These are phyloP conservation scores for Psittacara wagleri DNA, from an alignment of 2,113 vertebrate species.

Conservation along the genomic window DNA sequence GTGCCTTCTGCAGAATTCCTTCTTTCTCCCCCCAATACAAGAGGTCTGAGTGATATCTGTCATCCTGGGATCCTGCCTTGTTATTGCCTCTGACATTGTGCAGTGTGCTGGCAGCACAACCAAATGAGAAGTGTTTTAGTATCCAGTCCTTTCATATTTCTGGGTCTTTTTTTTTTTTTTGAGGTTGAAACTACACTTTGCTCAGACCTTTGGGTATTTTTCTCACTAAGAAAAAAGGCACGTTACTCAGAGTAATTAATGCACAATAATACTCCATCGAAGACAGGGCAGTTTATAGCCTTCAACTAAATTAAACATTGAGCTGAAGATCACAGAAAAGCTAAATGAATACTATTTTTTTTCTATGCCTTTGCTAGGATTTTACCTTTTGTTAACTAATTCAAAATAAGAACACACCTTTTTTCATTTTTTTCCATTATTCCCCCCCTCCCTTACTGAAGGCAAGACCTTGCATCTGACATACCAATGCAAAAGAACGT, in stretches of 20 bases:
- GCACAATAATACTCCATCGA: neutral
- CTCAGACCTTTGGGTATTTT: neutral
- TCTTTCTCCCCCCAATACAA: fast-evolving
- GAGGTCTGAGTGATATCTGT: neutral
- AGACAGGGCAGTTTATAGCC: neutral
- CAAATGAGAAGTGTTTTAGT: neutral
- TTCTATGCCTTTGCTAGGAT: neutral
- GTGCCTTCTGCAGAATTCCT: neutral
- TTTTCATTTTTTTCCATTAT: fast-evolving
- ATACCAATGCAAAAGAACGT: constrained; percentile 26
- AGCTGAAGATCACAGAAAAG: neutral
- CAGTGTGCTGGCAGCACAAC: neutral
- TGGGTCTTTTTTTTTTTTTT: neutral
- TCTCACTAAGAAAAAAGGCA: neutral
- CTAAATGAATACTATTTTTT: neutral
- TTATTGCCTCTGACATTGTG: neutral
- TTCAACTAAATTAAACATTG: neutral
- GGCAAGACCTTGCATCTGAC: neutral
- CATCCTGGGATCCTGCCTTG: neutral
- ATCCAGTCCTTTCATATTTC: neutral
- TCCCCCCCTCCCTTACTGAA: neutral
- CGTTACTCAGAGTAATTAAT: neutral
- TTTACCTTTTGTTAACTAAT: neutral
- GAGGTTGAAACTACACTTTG: neutral
- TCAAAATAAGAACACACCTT: neutral